Percentiles rank a stretch among this genome's conserved stretches.
Evolutionary conservation across 1,140 invertebrate genomes (phyloP).

Genomic region (Periplaneta americana): DNA sequence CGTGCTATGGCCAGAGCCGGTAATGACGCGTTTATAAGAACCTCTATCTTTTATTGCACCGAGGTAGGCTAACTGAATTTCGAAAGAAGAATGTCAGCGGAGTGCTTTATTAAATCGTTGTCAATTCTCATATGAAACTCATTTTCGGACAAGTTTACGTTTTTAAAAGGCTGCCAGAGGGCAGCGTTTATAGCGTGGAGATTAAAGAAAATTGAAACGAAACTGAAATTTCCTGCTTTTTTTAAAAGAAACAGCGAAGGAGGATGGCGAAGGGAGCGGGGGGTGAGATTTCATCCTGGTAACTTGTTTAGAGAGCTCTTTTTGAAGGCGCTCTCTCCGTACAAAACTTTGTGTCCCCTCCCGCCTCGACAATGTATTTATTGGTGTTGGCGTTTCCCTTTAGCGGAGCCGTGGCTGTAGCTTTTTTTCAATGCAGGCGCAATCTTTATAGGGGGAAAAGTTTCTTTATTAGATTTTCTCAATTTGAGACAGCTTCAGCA

Average conservation of each 20-base stretch:
- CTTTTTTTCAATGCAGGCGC: constrained; percentile 17
- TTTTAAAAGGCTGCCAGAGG: constrained; percentile 23
- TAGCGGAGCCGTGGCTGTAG: background rate
- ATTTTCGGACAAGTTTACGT: constrained; percentile 22
- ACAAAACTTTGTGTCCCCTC: background rate
- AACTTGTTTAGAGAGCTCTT: constrained; percentile 15
- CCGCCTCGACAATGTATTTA: background rate
- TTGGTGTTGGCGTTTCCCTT: constrained; percentile 10
- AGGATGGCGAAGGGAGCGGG: constrained; percentile 15
- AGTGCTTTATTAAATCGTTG: constrained; percentile 22
- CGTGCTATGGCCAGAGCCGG: background rate
- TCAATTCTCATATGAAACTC: constrained; percentile 25
- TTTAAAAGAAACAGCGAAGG: constrained; percentile 13
- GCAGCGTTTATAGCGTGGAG: constrained; percentile 20
- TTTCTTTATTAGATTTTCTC: constrained; percentile 25
- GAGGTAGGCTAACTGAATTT: constrained; percentile 7
- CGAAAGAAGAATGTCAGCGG: constrained; percentile 1
- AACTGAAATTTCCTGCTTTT: constrained; percentile 21
- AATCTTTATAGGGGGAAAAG: constrained; percentile 11
- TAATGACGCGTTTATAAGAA: constrained; percentile 6
- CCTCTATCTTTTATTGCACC: background rate
- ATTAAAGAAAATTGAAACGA: constrained; percentile 23
- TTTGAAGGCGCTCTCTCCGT: constrained; percentile 4
- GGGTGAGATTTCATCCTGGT: constrained; percentile 22
- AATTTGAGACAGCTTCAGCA: constrained; percentile 22